These are phyloP conservation scores for Drosophila parthenogenetica DNA, from an alignment of 2,888 invertebrate species.

Conservation along the genomic window DNA sequence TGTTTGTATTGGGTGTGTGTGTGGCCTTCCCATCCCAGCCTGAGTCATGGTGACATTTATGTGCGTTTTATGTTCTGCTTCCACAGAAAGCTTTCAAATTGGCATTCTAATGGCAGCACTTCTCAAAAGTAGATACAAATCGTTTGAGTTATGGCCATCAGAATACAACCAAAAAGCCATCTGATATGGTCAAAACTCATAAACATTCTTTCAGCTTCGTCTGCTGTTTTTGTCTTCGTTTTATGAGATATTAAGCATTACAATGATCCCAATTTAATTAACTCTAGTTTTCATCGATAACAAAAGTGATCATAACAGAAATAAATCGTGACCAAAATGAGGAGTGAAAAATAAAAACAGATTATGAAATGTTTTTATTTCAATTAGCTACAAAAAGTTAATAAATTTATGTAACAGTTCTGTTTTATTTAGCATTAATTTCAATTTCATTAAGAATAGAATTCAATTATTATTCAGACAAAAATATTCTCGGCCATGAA, in stretches of 20 bases:
- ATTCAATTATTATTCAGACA: too few species aligned
- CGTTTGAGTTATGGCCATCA: slow-evolving; percentile 70
- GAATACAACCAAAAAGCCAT: slow-evolving; percentile 54
- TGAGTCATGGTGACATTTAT: slow-evolving; percentile 79
- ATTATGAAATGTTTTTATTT: too few species aligned
- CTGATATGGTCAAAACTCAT: slow-evolving; percentile 74
- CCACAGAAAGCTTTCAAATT: slow-evolving; percentile 74
- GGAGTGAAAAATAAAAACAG: too few species aligned
- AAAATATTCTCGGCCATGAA: too few species aligned
- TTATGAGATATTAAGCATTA: slow-evolving; percentile 52
- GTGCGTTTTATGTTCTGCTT: slow-evolving; percentile 75
- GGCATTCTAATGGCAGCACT: slow-evolving; percentile 80
- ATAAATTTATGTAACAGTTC: neutral
- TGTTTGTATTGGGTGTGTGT: slow-evolving; percentile 32
- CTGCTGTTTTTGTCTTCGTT: slow-evolving; percentile 32
- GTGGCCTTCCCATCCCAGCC: slow-evolving; percentile 54
- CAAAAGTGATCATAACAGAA: neutral
- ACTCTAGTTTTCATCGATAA: slow-evolving; percentile 16
- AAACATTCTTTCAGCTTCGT: slow-evolving; percentile 52
- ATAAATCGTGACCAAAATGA: too few species aligned
- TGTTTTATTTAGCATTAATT: neutral
- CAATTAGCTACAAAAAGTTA: neutral
- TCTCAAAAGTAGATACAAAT: slow-evolving; percentile 79
- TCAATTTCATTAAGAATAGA: too few species aligned
- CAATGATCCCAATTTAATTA: slow-evolving; percentile 45